Conservation (phyloP, 2,113 vertebrate species). For the Callipepla californica region DNA sequence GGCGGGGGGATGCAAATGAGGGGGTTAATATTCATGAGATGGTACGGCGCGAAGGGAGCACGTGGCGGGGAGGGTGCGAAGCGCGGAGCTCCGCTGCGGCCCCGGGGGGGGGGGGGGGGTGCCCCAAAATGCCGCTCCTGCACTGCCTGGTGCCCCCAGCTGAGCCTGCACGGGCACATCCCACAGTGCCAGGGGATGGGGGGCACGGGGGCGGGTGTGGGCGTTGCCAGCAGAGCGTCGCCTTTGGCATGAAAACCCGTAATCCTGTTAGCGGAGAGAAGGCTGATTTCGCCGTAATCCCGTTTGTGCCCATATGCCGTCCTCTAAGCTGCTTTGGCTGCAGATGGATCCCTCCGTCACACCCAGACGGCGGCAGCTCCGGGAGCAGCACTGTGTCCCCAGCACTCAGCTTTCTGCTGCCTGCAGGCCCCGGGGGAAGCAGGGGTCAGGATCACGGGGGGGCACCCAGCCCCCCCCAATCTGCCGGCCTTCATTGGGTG, state of each 20-base stretch:
- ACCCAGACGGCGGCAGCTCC: background rate
- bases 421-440: background rate
- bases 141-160: no score
- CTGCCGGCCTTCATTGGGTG: background rate
- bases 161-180: no score
- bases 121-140: no score
- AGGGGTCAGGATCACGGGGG: no score
- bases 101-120: no score
- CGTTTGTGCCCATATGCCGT: constrained; percentile 4
- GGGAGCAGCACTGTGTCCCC: background rate
- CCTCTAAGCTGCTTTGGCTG: background rate
- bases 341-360: background rate
- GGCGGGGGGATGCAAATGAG: background rate
- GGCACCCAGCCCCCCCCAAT: no score
- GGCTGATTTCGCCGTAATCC: constrained; percentile 34
- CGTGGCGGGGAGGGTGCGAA: no score
- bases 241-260: background rate
- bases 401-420: background rate
- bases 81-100: no score
- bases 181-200: no score
- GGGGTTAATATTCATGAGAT: background rate
- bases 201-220: no score
- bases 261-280: constrained; percentile 18
- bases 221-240: no score
- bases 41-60: background rate